Percentiles rank a stretch among this genome's conserved stretches.
phyloP scores from a whole-genome alignment of 2,888 invertebrate species.

The Sacculina carcini region DNA sequence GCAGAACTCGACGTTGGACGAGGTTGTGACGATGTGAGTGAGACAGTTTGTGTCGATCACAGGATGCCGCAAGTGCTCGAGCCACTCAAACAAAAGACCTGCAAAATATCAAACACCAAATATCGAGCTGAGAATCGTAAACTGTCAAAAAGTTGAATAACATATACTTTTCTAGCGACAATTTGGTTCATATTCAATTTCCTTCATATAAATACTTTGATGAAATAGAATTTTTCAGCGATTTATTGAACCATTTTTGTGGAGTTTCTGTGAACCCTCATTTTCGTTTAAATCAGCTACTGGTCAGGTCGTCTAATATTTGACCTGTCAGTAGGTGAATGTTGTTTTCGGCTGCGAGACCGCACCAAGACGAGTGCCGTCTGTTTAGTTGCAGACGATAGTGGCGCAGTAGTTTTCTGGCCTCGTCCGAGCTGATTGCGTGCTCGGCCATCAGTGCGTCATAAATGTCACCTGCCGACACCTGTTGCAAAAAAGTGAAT shows the following conservation, averaged over 20 bases:
- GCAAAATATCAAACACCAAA: constrained; percentile 6
- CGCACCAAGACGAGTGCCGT: constrained; percentile 34
- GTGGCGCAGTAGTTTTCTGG: constrained; percentile 16
- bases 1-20: constrained; percentile 33
- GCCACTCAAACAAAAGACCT: constrained; percentile 43
- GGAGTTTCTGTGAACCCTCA: too few species aligned
- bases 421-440: constrained; percentile 28
- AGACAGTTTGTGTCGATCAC: constrained; percentile 37
- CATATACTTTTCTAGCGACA: too few species aligned
- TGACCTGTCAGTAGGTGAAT: constrained; percentile 28
- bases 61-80: constrained; percentile 42
- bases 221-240: neutral
- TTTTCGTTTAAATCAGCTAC: too few species aligned
- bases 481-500: constrained; percentile 1
- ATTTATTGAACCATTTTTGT: too few species aligned
- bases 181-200: neutral
- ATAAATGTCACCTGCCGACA: constrained; percentile 18
- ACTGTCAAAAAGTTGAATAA: too few species aligned
- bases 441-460: constrained; percentile 33
- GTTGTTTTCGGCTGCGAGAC: constrained; percentile 35
- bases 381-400: constrained; percentile 37
- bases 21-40: constrained; percentile 32
- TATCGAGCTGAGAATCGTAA: too few species aligned
- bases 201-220: neutral
- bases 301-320: too few species aligned